Evolutionary conservation across 2,888 invertebrate genomes (phyloP), one percentile per base, ranked within the genome.

Genomic region (Acronicta alni): DNA sequence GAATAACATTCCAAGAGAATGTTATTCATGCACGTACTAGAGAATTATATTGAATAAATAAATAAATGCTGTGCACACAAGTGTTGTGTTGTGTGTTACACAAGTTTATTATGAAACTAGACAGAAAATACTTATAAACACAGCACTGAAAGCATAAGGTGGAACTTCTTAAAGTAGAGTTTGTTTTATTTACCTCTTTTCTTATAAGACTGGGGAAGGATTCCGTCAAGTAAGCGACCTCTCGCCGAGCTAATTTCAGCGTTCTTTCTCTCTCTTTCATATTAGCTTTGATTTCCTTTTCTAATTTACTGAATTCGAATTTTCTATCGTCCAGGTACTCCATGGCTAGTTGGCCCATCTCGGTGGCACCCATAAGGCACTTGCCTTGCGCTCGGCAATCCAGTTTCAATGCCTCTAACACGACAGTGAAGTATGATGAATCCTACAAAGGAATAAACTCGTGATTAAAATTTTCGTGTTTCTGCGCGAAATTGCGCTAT

Each of bases 271-370:
- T 89, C 66, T 95, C 95, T 67, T 94, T 95, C 95, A 96, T 95
- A 72, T 96, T 96, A 4, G 88, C 88, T 85, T 96, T 95, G 42
- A 96, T 95, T 53, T 95, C 93, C 48, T 90, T 89, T 72, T 96
- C 95, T 64, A 96, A 80, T 48, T 91, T 92, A 72, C 93, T 94
- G 79, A 95, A 96, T 73, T 95, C 95, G 47, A 92, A 94, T 64
- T 95, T 95, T 51, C 96, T 89, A 68, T 96, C 96, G 52, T 96
- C 96, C 23, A 96, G 87, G 80, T 96, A 96, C 80, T 96, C 96
- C 72, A 95, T 95, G 0, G 96, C 96, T 1, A 96, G 85, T 77
- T 96, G 96, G 0, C 96, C 96, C 90, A 96, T 95, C 76, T 95
- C 94, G 0, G 96, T 96, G 0, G 96, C 95, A 18, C 95, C 95